phyloP scores from a whole-genome alignment of 2,797 vertebrate genomes.

The Lindbergichthys nudifrons region DNA sequence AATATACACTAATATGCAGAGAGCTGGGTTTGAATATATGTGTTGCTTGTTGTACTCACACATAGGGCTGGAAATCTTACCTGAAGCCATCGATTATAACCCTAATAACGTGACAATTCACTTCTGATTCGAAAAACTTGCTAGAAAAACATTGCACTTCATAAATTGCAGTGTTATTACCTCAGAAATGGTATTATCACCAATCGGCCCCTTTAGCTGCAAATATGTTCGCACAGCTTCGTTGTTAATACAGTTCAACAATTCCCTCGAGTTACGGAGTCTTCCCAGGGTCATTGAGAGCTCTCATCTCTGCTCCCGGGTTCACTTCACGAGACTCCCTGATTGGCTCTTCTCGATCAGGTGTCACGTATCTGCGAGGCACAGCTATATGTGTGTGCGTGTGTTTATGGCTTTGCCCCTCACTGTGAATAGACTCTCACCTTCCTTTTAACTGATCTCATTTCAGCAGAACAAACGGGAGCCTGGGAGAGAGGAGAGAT shows the following conservation, averaged over 20 bases:
- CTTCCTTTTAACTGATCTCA: slow-evolving; percentile 84
- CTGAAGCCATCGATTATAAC: background rate
- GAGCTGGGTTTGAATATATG: slow-evolving; percentile 2
- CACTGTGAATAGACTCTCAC: slow-evolving; percentile 81
- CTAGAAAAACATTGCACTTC: slow-evolving; percentile 17
- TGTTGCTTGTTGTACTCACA: background rate
- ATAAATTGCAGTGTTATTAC: slow-evolving; percentile 17
- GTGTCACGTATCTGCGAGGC: slow-evolving; percentile 66
- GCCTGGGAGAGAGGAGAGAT: slow-evolving; percentile 68
- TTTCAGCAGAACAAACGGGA: slow-evolving; percentile 81
- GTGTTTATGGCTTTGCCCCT: slow-evolving; percentile 82
- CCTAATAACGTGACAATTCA: slow-evolving; percentile 11
- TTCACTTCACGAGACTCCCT: slow-evolving; percentile 55
- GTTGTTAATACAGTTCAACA: slow-evolving; percentile 53
- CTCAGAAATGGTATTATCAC: slow-evolving; percentile 10
- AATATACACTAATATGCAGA: slow-evolving; percentile 9
- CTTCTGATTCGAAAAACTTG: slow-evolving; percentile 27
- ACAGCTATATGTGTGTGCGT: slow-evolving; percentile 37
- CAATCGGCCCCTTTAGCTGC: slow-evolving; percentile 38
- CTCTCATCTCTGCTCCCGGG: slow-evolving; percentile 49
- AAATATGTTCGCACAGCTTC: slow-evolving; percentile 30
- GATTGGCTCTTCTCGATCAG: slow-evolving; percentile 63
- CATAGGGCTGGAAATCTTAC: slow-evolving; percentile 9
- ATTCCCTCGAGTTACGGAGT: slow-evolving; percentile 45
- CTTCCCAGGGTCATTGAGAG: slow-evolving; percentile 45